Conservation (phyloP, 2,888 invertebrate species). For the Hydropsyche betteni region DNA sequence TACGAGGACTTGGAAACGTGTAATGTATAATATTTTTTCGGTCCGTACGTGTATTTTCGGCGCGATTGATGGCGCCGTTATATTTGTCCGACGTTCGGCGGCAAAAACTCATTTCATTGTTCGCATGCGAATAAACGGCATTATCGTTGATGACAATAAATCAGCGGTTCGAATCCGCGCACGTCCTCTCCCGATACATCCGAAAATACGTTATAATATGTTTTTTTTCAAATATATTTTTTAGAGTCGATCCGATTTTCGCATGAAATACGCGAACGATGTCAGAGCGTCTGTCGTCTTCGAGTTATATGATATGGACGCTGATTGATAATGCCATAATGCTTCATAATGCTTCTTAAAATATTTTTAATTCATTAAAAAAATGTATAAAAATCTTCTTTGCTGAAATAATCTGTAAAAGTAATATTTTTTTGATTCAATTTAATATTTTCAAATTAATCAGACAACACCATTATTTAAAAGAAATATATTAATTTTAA, state of each 20-base stretch:
- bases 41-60: background rate
- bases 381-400: no score
- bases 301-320: no score
- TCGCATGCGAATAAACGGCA: conserved; percentile 33
- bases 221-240: conserved; percentile 3
- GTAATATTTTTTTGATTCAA: no score
- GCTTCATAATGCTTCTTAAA: no score
- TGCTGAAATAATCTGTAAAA: no score
- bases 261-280: conserved; percentile 9
- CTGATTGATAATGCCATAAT: no score
- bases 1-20: background rate
- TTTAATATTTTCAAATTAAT: no score
- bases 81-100: conserved; percentile 26
- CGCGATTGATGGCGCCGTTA: conserved; percentile 26
- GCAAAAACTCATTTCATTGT: conserved; percentile 33
- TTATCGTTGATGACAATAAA: conserved; percentile 32
- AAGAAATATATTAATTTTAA: no score
- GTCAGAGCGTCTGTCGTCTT: background rate
- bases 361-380: no score
- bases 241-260: background rate
- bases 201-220: conserved; percentile 1
- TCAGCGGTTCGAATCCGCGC: conserved; percentile 28
- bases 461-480: no score
- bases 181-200: background rate
- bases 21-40: conserved; percentile 8